These are phyloP conservation scores for Malthinus flaveolus DNA, from an alignment of 2,888 invertebrate genomes.

Conservation along the genomic window DNA sequence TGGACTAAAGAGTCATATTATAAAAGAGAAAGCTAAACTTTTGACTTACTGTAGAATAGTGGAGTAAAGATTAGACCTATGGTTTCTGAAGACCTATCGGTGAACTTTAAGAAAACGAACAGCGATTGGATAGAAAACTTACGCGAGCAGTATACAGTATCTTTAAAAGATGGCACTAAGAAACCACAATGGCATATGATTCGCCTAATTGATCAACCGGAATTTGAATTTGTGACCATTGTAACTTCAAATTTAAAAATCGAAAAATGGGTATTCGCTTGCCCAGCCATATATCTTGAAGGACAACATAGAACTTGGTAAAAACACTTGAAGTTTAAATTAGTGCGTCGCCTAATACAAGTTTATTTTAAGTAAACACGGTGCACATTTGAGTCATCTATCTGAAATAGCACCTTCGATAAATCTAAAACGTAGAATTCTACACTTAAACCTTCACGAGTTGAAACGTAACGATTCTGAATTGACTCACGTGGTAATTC, in stretches of 20 bases:
- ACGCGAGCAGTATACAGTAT: conserved; percentile 53
- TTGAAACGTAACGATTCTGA: conserved; percentile 58
- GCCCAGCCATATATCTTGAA: conserved; percentile 63
- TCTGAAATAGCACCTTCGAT: conserved; percentile 61
- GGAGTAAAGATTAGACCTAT: conserved; percentile 43
- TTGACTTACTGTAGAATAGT: conserved; percentile 42
- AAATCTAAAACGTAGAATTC: conserved; percentile 54
- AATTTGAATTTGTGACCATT: conserved; percentile 65
- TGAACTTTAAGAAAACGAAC: conserved; percentile 48
- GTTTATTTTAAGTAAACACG: conserved; percentile 54
- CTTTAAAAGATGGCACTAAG: conserved; percentile 43
- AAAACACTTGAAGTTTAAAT: conserved; percentile 36
- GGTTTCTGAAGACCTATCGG: conserved; percentile 45
- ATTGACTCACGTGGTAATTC: conserved; percentile 73
- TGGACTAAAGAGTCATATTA: neutral
- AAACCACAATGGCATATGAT: conserved; percentile 61
- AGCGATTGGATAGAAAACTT: conserved; percentile 59
- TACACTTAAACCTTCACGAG: conserved; percentile 64
- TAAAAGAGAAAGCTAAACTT: neutral
- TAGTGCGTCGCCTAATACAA: neutral
- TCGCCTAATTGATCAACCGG: conserved; percentile 59
- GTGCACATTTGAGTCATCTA: conserved; percentile 61
- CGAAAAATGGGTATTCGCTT: conserved; percentile 79
- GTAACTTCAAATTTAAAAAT: conserved; percentile 69
- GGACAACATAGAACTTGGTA: conserved; percentile 66